phyloP scores from a whole-genome alignment of 2,797 vertebrate species.

The Myoxocephalus aenaeus region DNA sequence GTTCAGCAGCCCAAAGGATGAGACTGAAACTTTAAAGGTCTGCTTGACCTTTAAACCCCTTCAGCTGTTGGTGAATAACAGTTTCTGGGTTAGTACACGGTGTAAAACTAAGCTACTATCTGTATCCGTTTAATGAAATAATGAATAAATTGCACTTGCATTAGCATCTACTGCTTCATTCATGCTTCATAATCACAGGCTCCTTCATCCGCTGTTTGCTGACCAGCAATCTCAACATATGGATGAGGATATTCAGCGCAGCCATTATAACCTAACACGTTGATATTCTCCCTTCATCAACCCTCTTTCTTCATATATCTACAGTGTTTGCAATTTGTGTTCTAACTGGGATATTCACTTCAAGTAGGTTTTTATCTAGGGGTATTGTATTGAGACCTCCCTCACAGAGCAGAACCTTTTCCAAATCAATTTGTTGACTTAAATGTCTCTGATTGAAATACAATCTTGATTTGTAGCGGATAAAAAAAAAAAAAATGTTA shows the following conservation, averaged over 20 bases:
- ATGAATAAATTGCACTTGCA: neutral
- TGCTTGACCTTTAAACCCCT: neutral
- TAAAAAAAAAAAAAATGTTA: too few species aligned
- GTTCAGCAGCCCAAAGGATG: constrained; percentile 25
- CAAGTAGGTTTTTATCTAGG: neutral
- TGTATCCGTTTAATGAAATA: constrained; percentile 9
- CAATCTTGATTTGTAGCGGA: neutral
- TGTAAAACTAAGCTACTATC: constrained; percentile 7
- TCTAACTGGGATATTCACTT: neutral
- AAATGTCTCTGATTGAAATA: neutral
- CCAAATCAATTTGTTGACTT: neutral
- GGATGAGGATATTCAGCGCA: neutral
- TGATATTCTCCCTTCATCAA: neutral
- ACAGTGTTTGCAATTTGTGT: neutral
- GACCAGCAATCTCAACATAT: neutral
- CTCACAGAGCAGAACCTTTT: neutral
- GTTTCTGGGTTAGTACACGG: constrained; percentile 1
- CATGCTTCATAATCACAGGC: constrained; percentile 6
- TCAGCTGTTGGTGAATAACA: constrained; percentile 18
- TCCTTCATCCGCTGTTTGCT: constrained; percentile 12
- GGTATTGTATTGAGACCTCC: neutral
- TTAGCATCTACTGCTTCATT: constrained; percentile 1
- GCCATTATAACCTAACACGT: neutral
- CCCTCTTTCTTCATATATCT: neutral
- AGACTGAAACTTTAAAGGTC: constrained; percentile 19